phyloP scores from a whole-genome alignment of 2,113 vertebrate species.

The Phainopepla nitens region DNA sequence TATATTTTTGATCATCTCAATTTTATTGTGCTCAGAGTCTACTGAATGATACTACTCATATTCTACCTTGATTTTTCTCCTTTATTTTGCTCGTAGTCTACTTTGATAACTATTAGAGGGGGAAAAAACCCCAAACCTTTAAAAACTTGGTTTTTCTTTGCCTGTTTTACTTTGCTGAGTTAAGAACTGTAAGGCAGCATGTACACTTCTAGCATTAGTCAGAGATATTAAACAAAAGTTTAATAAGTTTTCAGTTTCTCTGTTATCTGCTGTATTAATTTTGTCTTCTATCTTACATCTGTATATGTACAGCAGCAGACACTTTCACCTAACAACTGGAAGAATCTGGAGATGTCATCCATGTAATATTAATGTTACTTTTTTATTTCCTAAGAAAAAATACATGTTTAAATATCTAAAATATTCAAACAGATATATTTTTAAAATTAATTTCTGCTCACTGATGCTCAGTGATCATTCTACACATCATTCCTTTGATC shows the following conservation, averaged over 20 bases:
- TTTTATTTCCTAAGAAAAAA: not conserved
- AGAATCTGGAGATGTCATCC: not conserved
- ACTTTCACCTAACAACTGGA: not conserved
- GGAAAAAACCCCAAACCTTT: not conserved
- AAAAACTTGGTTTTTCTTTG: not conserved
- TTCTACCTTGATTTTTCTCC: not conserved
- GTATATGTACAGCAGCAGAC: not conserved
- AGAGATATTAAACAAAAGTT: not conserved
- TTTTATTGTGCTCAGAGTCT: not conserved
- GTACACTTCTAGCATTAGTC: not conserved
- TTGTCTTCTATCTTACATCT: not conserved
- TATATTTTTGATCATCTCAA: not conserved
- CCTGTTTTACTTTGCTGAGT: not conserved
- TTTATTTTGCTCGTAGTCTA: not conserved
- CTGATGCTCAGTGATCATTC: not conserved
- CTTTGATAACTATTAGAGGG: not conserved
- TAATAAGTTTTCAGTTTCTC: not conserved
- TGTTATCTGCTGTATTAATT: not conserved
- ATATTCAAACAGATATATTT: not conserved
- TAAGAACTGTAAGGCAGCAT: not conserved
- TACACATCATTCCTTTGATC: not conserved
- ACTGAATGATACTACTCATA: not conserved
- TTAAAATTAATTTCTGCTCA: not conserved
- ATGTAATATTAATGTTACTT: not conserved
- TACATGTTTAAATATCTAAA: not conserved